Evolutionary conservation across 2,888 invertebrate genomes (phyloP).

Genomic region (Leptinotarsa rubiginosa): DNA sequence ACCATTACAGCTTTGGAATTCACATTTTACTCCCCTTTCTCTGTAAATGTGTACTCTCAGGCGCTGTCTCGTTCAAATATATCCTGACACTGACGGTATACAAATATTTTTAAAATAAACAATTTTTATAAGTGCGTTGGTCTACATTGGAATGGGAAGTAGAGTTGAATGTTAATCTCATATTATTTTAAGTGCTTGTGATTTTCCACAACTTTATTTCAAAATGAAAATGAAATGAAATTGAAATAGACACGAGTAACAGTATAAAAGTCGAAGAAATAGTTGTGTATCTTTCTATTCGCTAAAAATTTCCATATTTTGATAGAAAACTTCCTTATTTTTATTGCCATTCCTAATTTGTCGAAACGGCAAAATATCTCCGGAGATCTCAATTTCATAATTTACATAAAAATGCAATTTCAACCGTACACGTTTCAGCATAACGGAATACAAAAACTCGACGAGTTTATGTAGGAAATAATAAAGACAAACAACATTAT

Average conservation of each 20-base stretch:
- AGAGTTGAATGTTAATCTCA: too few species aligned
- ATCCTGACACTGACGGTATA: too few species aligned
- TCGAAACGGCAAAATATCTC: slow-evolving; percentile 6
- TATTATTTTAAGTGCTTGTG: too few species aligned
- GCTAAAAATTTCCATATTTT: not conserved
- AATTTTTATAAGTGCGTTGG: too few species aligned
- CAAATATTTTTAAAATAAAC: too few species aligned
- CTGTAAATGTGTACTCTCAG: too few species aligned
- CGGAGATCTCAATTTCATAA: not conserved
- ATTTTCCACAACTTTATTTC: too few species aligned
- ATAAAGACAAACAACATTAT: slow-evolving; percentile 33
- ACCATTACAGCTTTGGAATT: too few species aligned
- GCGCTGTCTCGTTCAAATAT: too few species aligned
- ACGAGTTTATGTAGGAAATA: slow-evolving; percentile 25
- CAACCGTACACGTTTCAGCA: not conserved
- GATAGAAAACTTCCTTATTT: not conserved
- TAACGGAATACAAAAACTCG: slow-evolving; percentile 15
- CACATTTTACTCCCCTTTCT: too few species aligned
- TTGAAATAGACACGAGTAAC: not conserved
- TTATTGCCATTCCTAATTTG: slow-evolving; percentile 7
- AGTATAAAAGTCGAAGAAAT: not conserved
- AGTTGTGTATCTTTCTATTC: not conserved
- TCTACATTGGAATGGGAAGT: too few species aligned
- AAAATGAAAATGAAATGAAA: too few species aligned
- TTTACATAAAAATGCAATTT: slow-evolving; percentile 18